phyloP scores from a whole-genome alignment of 2,113 vertebrate genomes.

The Camarhynchus parvulus region DNA sequence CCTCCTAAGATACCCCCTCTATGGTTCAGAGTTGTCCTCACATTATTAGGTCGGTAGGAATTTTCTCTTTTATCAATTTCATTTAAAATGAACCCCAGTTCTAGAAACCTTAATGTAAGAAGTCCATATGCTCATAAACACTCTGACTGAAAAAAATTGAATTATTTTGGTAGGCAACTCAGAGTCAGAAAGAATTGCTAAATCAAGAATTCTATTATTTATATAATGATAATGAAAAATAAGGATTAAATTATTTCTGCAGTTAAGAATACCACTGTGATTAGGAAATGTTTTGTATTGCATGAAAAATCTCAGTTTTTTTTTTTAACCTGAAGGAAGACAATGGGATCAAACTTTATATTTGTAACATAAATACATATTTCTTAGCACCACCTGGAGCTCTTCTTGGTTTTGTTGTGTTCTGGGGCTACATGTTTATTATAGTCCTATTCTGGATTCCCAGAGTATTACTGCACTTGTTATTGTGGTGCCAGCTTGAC shows the following conservation, averaged over 20 bases:
- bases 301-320: neutral
- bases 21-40: neutral
- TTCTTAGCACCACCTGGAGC: conserved; percentile 6
- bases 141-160: neutral
- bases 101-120: neutral
- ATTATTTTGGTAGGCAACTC: neutral
- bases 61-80: neutral
- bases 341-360: neutral
- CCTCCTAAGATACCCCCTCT: neutral
- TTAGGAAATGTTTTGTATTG: neutral
- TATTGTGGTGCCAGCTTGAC: conserved; percentile 10
- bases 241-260: neutral
- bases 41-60: neutral
- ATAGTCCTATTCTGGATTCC: conserved; percentile 1
- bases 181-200: neutral
- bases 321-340: neutral
- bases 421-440: neutral
- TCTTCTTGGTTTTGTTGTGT: neutral
- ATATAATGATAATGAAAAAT: neutral
- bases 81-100: neutral
- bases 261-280: neutral
- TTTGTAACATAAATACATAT: neutral
- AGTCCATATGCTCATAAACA: neutral
- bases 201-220: neutral
- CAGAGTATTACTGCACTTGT: neutral